Evolutionary conservation across 2,888 invertebrate genomes (phyloP).

Genomic region (Melieria crassipennis): DNA sequence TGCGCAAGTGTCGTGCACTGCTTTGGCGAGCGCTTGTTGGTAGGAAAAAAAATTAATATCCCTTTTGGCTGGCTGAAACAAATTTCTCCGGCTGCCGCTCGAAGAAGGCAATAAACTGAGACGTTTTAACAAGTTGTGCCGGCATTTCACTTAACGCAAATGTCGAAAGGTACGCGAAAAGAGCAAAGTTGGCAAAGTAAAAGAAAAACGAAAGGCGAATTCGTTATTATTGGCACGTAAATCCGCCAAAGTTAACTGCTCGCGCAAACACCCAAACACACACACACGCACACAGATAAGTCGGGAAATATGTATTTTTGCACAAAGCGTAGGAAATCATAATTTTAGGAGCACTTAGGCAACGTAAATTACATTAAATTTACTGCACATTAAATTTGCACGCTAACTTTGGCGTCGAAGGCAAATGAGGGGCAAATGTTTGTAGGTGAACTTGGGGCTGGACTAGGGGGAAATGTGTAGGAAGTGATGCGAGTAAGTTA

Average conservation of each 20-base stretch:
- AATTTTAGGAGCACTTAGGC: conserved; percentile 18
- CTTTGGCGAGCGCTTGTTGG: too few relatives aligned
- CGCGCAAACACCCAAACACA: not conserved
- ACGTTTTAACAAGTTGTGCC: not conserved
- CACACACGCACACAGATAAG: not conserved
- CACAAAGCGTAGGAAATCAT: not conserved
- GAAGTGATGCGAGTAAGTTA: too few relatives aligned
- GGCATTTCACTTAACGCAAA: too few relatives aligned
- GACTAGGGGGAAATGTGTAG: too few relatives aligned
- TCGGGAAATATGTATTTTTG: not conserved
- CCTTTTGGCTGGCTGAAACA: too few relatives aligned
- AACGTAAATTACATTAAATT: conserved; percentile 13
- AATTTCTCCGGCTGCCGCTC: too few relatives aligned
- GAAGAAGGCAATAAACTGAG: not conserved
- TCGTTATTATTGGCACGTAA: conserved; percentile 30
- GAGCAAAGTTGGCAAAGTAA: conserved; percentile 16
- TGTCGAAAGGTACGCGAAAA: not conserved
- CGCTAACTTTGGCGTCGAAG: not conserved
- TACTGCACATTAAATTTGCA: conserved; percentile 17
- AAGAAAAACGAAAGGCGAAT: conserved; percentile 21
- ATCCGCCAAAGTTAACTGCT: not conserved
- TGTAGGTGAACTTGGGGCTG: too few relatives aligned
- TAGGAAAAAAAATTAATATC: too few relatives aligned
- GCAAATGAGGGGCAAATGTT: too few relatives aligned
- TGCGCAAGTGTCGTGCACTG: too few relatives aligned